Evolutionary conservation across 2,797 vertebrate species (phyloP).

Genomic region (Pampus argenteus): DNA sequence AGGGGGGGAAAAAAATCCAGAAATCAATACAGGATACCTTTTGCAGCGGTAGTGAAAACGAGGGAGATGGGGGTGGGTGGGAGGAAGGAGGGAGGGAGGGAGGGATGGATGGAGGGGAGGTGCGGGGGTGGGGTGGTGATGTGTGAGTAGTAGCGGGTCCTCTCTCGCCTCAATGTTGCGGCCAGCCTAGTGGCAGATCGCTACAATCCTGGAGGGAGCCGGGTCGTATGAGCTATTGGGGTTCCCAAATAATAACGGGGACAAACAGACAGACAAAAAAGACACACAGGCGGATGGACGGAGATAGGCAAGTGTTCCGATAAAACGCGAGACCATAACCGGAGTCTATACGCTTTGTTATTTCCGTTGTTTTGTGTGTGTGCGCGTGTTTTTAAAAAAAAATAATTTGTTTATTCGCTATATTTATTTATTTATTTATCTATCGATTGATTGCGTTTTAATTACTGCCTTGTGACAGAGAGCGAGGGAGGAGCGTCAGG

Average conservation of each 20-base stretch:
- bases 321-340: constrained; percentile 67
- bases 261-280: constrained; percentile 80
- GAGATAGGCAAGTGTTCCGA: constrained; percentile 88
- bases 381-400: constrained; percentile 40
- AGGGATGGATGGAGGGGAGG: constrained; percentile 43
- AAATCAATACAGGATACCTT: constrained; percentile 87
- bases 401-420: constrained; percentile 69
- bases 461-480: constrained; percentile 86
- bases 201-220: constrained; percentile 86
- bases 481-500: constrained; percentile 82
- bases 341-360: constrained; percentile 62
- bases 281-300: constrained; percentile 88
- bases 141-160: constrained; percentile 87
- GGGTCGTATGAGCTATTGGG: constrained; percentile 86
- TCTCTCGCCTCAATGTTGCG: constrained; percentile 88
- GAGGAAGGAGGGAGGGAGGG: constrained; percentile 23
- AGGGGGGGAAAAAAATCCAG: constrained; percentile 52
- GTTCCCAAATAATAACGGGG: constrained; percentile 82
- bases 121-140: constrained; percentile 78
- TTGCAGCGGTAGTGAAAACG: constrained; percentile 83
- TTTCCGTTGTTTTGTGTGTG: constrained; percentile 36
- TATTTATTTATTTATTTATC: constrained; percentile 73
- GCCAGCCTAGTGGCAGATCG: constrained; percentile 87
- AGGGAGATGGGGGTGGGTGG: constrained; percentile 64
- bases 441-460: constrained; percentile 91